Evolutionary conservation across 2,888 invertebrate species (phyloP).

Genomic region (Mactromeris polynyma): DNA sequence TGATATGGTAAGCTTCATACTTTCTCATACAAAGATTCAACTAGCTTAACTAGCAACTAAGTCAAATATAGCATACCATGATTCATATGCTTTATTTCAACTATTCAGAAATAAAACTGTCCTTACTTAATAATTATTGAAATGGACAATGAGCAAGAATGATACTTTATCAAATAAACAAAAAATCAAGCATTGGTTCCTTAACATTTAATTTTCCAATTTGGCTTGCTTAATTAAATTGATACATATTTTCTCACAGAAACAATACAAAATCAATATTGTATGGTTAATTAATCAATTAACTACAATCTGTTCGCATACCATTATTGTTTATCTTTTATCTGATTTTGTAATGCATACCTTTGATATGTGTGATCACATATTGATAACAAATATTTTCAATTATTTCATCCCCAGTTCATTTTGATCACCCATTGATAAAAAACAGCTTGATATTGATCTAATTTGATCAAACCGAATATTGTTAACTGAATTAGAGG

Average conservation of each 20-base stretch:
- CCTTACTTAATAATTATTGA: too few relatives aligned
- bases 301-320: constrained; percentile 25
- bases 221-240: neutral
- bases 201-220: constrained; percentile 5
- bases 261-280: neutral
- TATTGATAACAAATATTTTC: constrained; percentile 24
- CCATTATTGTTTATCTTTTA: constrained; percentile 34
- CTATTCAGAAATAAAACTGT: too few relatives aligned
- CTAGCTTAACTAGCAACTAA: too few relatives aligned
- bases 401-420: constrained; percentile 29
- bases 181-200: neutral
- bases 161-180: too few relatives aligned
- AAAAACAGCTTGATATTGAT: constrained; percentile 24
- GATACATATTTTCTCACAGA: neutral
- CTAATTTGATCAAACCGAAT: neutral
- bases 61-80: too few relatives aligned
- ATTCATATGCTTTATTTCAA: too few relatives aligned
- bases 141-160: too few relatives aligned
- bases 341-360: constrained; percentile 25
- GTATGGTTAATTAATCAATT: constrained; percentile 7
- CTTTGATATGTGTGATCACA: constrained; percentile 34
- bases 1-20: constrained; percentile 76
- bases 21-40: too few relatives aligned
- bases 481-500: neutral
- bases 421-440: constrained; percentile 31